Evolutionary conservation across 2,888 invertebrate species (phyloP).

Genomic region (Isotomurus palustris): DNA sequence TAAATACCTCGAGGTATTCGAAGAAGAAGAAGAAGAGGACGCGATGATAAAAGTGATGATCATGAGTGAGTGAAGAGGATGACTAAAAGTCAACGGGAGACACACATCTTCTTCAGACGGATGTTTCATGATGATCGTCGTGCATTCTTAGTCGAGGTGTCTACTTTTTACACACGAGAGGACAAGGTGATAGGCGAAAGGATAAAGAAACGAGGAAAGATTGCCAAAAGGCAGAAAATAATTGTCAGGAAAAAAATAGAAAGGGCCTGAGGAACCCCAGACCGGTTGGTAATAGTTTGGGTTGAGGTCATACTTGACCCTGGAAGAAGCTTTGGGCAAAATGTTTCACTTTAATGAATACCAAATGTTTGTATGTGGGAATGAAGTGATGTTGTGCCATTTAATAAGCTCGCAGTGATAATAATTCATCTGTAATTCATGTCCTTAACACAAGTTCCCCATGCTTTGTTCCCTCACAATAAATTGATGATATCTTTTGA

Average conservation of each 20-base stretch:
- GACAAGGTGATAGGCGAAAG: constrained; percentile 11
- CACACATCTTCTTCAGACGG: not conserved
- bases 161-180: not conserved
- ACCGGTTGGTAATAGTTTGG: constrained; percentile 26
- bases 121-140: not conserved
- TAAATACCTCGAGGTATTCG: constrained; percentile 9
- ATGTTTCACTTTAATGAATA: constrained; percentile 10
- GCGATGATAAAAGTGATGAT: not conserved
- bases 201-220: constrained; percentile 8
- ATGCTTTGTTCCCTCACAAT: no score
- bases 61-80: not conserved
- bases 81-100: constrained; percentile 9
- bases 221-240: constrained; percentile 15
- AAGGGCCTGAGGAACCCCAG: constrained; percentile 22
- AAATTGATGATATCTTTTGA: no score
- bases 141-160: not conserved
- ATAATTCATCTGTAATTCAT: constrained; percentile 12
- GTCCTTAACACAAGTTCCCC: no score
- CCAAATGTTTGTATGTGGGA: constrained; percentile 9
- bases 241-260: constrained; percentile 18
- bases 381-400: constrained; percentile 3
- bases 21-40: no score
- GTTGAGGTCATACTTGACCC: constrained; percentile 12
- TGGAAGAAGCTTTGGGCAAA: constrained; percentile 8
- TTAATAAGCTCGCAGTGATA: constrained; percentile 14